Conservation (phyloP, 2,113 vertebrate species). For the Taxidea taxus region DNA sequence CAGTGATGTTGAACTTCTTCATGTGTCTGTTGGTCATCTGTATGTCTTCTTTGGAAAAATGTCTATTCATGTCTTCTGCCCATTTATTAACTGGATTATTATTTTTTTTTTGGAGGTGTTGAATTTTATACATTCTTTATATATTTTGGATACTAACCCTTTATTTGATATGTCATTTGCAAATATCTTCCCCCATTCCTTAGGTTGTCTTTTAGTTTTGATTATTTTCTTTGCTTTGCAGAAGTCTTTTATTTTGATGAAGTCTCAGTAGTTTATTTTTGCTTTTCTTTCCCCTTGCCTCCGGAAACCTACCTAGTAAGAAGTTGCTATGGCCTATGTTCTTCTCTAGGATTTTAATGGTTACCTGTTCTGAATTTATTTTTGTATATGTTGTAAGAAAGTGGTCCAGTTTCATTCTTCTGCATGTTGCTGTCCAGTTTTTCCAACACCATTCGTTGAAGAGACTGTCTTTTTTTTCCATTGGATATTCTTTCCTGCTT, state of each 20-base stretch:
- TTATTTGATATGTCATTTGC: background rate
- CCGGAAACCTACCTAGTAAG: background rate
- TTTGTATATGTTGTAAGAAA: background rate
- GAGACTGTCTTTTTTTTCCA: background rate
- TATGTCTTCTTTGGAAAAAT: background rate
- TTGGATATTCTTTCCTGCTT: background rate
- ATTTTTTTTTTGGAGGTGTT: background rate
- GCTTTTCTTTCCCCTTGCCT: background rate
- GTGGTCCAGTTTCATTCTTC: background rate
- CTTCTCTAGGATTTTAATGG: background rate
- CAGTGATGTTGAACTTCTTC: background rate
- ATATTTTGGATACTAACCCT: background rate
- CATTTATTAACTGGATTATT: background rate
- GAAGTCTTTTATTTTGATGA: background rate
- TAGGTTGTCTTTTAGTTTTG: background rate
- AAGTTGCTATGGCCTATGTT: background rate
- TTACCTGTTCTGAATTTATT: background rate
- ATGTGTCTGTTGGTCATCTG: background rate
- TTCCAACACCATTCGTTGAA: background rate
- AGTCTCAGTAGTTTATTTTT: background rate
- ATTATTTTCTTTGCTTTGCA: background rate
- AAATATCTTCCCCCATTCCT: background rate
- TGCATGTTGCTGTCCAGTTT: background rate
- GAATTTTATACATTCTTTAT: background rate
- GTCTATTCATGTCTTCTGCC: background rate